Evolutionary conservation across 2,113 vertebrate genomes (phyloP).

Genomic region (Oryzias javanicus): DNA sequence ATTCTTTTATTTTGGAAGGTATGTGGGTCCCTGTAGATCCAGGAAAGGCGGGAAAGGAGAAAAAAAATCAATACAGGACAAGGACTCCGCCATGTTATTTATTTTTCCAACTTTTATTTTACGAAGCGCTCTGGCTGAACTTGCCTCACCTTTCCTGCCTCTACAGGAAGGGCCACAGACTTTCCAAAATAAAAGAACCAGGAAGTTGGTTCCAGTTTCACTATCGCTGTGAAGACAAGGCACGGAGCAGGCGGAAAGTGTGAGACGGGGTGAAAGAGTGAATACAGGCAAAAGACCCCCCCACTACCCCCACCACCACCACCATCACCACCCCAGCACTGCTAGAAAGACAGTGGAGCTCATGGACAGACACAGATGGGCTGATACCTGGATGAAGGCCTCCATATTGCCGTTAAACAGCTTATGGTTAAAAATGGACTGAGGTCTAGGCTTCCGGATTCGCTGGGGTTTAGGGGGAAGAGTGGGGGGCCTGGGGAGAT

Average conservation of each 20-base stretch:
- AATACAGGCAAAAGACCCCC: conserved; percentile 68
- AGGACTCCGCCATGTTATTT: too few species aligned
- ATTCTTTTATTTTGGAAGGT: too few species aligned
- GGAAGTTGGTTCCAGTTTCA: too few species aligned
- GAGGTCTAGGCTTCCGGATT: conserved; percentile 95
- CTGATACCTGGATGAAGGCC: conserved; percentile 94
- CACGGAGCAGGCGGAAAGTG: conserved; percentile 60
- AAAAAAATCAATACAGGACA: too few species aligned
- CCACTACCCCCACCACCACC: too few species aligned
- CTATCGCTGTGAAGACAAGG: conserved; percentile 38
- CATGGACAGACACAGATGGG: conserved; percentile 60
- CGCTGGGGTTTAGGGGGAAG: conserved; percentile 96
- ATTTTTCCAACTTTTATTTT: too few species aligned
- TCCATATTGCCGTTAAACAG: conserved; percentile 99
- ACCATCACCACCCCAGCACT: conserved; percentile 62
- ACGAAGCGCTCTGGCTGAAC: too few species aligned
- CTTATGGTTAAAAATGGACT: conserved; percentile 91
- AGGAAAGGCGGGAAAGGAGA: too few species aligned
- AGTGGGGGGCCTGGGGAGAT: conserved; percentile 92
- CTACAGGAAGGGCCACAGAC: too few species aligned
- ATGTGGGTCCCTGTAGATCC: too few species aligned
- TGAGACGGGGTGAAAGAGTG: conserved; percentile 54
- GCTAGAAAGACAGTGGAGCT: conserved; percentile 75
- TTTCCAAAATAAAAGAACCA: too few species aligned
- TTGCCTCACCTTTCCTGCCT: too few species aligned